These are phyloP conservation scores for Drosophila neonasuta DNA, from an alignment of 2,888 invertebrate genomes.

Conservation along the genomic window DNA sequence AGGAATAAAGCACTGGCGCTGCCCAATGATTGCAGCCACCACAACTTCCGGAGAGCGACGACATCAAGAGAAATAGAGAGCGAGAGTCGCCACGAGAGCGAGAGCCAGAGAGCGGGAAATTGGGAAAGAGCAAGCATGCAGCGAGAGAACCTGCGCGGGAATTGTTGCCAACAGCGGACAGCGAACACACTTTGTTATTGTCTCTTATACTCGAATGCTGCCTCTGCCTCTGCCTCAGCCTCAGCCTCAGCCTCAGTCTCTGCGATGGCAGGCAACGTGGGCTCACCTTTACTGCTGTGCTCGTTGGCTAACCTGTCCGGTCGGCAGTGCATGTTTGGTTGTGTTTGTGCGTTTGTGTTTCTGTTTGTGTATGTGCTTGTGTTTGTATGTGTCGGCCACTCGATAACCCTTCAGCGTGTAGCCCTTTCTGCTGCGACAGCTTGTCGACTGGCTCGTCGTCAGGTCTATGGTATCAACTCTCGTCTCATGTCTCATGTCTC, in stretches of 20 bases:
- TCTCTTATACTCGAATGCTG: conserved; percentile 54
- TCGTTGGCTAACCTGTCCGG: conserved; percentile 50
- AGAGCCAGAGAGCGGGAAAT: conserved; percentile 8
- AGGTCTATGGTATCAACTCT: conserved; percentile 1
- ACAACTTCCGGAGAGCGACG: conserved; percentile 59
- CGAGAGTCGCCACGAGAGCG: not conserved
- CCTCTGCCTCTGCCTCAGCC: not conserved
- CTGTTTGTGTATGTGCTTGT: too few relatives aligned
- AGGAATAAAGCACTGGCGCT: conserved; percentile 49
- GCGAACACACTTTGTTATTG: not conserved
- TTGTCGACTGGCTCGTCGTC: conserved; percentile 20
- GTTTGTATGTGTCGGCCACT: conserved; percentile 30
- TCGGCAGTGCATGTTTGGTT: conserved; percentile 15
- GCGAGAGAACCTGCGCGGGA: conserved; percentile 49
- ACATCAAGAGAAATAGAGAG: conserved; percentile 37
- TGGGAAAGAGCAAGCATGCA: conserved; percentile 1
- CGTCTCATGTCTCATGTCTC: conserved; percentile 22
- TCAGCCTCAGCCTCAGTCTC: conserved; percentile 4
- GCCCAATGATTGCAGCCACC: conserved; percentile 57
- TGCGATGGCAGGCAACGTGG: conserved; percentile 30
- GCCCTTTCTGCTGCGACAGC: conserved; percentile 49
- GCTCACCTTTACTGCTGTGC: conserved; percentile 45
- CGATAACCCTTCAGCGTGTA: conserved; percentile 63
- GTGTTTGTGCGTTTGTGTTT: not conserved
- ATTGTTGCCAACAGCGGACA: not conserved